A percentile compares a stretch with the other conserved stretches of the same genome.
These are phyloP conservation scores for Pseudonaja textilis DNA, from an alignment of 2,113 vertebrate genomes.

Conservation along the genomic window DNA sequence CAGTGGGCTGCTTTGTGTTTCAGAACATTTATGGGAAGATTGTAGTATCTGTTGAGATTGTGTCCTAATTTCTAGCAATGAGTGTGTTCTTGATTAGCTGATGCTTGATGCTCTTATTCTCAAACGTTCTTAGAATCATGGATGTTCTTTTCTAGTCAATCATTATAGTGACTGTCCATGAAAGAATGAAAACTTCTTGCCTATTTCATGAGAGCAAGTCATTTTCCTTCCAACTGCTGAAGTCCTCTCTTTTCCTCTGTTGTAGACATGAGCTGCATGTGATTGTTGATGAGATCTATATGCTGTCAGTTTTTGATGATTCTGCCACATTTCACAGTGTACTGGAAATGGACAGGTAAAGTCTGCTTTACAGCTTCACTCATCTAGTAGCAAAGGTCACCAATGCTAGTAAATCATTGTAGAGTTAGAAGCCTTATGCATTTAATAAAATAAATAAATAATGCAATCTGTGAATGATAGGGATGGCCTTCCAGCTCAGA, in stretches of 20 bases:
- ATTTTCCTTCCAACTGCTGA: not conserved
- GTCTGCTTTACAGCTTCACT: slow-evolving; percentile 31
- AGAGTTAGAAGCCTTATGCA: not conserved
- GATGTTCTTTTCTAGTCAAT: not conserved
- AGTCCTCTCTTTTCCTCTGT: slow-evolving; percentile 22
- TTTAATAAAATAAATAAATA: not conserved
- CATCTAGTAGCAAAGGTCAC: slow-evolving; percentile 25
- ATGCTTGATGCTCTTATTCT: not conserved
- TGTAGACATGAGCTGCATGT: slow-evolving; percentile 85
- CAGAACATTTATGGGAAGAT: not conserved
- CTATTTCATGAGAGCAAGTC: not conserved
- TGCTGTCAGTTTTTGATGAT: slow-evolving; percentile 92
- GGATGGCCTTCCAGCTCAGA: not conserved
- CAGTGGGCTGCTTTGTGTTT: not conserved
- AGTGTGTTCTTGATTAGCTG: not conserved
- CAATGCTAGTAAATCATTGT: not conserved
- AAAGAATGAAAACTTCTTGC: not conserved
- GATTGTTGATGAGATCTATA: slow-evolving; percentile 94
- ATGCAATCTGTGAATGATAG: not conserved
- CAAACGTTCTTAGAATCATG: not conserved
- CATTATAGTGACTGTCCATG: not conserved
- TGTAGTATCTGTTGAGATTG: not conserved
- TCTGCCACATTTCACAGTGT: slow-evolving; percentile 82
- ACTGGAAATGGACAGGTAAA: slow-evolving; percentile 86
- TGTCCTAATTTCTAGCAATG: not conserved